Percentiles rank a stretch among this genome's conserved stretches.
Evolutionary conservation across 64 coral and sea anemone genomes (phyloP).

Genomic region (Pocillopora damicornis): DNA sequence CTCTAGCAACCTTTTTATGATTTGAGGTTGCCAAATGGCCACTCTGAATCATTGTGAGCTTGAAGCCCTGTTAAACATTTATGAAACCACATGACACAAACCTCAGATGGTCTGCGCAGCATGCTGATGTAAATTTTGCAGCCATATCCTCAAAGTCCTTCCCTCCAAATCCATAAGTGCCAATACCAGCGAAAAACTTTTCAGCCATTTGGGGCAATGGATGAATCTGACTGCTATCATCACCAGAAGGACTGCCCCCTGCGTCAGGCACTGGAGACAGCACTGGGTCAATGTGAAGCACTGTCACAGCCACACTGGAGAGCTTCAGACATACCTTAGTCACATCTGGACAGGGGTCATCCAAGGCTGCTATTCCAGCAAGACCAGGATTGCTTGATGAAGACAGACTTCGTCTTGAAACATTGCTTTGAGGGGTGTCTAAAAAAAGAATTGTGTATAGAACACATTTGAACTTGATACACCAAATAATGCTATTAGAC

Average conservation of each 20-base stretch:
- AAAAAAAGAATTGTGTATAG: not conserved
- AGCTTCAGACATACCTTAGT: constrained; percentile 59
- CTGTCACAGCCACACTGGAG: constrained; percentile 63
- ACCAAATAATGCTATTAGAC: no score
- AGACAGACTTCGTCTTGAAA: constrained; percentile 38
- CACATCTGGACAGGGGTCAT: constrained; percentile 82
- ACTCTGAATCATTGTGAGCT: no score
- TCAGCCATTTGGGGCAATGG: constrained; percentile 78
- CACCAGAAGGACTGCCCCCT: not conserved
- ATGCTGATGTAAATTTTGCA: constrained; percentile 68
- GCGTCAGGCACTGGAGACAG: constrained; percentile 48
- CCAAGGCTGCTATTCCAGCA: constrained; percentile 78
- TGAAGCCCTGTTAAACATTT: no score
- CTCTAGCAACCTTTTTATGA: no score
- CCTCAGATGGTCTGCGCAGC: constrained; percentile 82
- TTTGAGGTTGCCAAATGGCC: no score
- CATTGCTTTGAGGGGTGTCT: not conserved
- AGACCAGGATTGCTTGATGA: constrained; percentile 58
- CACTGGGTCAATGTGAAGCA: constrained; percentile 79
- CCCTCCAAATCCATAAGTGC: constrained; percentile 85
- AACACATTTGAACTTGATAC: no score
- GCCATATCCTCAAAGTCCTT: constrained; percentile 92
- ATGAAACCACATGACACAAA: not conserved
- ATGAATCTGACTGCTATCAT: not conserved
- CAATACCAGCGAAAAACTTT: constrained; percentile 70